Percentiles rank a stretch among this genome's conserved stretches.
These are phyloP conservation scores for Polypedilum vanderplanki DNA, from an alignment of 1,140 invertebrate genomes.

Conservation along the genomic window DNA sequence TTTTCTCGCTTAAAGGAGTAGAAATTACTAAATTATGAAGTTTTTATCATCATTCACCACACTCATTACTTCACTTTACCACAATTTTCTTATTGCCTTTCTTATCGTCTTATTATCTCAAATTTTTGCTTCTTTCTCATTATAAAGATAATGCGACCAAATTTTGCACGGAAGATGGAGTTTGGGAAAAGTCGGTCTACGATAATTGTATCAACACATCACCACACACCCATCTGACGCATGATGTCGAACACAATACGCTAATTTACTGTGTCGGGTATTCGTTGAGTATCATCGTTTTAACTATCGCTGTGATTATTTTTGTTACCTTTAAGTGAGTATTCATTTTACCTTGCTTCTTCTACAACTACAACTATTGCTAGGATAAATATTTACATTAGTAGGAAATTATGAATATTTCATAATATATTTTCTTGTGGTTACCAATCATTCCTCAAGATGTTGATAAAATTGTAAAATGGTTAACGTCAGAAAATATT, in stretches of 20 bases:
- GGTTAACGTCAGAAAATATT: no score
- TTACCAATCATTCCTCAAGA: no score
- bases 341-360: background rate
- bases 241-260: slow-evolving; percentile 42
- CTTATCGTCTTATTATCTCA: slow-evolving; percentile 25
- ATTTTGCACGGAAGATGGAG: slow-evolving; percentile 43
- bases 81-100: background rate
- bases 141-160: slow-evolving; percentile 46
- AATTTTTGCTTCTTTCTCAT: no score
- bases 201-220: slow-evolving; percentile 43
- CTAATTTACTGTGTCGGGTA: slow-evolving; percentile 46
- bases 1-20: no score
- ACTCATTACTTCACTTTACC: background rate
- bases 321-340: slow-evolving; percentile 47
- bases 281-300: slow-evolving; percentile 43
- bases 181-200: slow-evolving; percentile 45
- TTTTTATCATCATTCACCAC: background rate
- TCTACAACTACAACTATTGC: no score
- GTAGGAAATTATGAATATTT: no score
- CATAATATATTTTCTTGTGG: no score
- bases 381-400: no score
- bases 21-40: no score
- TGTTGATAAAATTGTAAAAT: no score
- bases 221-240: slow-evolving; percentile 36
- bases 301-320: slow-evolving; percentile 44